These are phyloP conservation scores for Chiropotes sagulatus DNA, from an alignment of 2,797 vertebrate genomes.

Conservation along the genomic window DNA sequence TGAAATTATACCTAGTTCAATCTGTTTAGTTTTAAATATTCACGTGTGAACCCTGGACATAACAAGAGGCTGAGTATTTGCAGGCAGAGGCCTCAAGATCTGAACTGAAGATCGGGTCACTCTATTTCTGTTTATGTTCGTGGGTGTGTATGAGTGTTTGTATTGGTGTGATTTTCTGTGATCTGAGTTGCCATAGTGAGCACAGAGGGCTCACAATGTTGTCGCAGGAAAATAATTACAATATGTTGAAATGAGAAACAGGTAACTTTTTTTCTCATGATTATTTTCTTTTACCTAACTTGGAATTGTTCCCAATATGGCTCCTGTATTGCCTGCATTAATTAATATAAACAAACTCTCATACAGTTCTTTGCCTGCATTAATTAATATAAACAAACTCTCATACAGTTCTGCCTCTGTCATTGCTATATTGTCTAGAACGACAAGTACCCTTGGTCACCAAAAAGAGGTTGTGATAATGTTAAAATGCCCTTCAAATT, in stretches of 20 bases:
- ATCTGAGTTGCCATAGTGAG: background rate
- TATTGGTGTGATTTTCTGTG: background rate
- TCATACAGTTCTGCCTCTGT: background rate
- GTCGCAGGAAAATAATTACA: background rate
- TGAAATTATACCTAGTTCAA: background rate
- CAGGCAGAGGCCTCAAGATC: background rate
- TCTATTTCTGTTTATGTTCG: background rate
- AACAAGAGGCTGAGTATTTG: background rate
- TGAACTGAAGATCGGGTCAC: background rate
- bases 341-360: too few species aligned
- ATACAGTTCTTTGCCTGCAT: too few species aligned
- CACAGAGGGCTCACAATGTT: background rate
- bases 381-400: conserved; percentile 22
- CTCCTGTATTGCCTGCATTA: too few species aligned
- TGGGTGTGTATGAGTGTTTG: too few species aligned
- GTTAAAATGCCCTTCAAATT: background rate
- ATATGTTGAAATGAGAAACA: background rate
- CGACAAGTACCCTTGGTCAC: background rate
- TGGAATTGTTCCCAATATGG: too few species aligned
- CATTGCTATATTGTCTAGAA: background rate
- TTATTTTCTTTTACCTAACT: too few species aligned
- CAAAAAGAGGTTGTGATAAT: background rate
- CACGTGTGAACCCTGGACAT: background rate
- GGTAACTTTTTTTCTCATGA: background rate
- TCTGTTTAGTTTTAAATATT: background rate